Evolutionary conservation across 2,888 invertebrate species (phyloP).

Genomic region (Ochlodes sylvanus): DNA sequence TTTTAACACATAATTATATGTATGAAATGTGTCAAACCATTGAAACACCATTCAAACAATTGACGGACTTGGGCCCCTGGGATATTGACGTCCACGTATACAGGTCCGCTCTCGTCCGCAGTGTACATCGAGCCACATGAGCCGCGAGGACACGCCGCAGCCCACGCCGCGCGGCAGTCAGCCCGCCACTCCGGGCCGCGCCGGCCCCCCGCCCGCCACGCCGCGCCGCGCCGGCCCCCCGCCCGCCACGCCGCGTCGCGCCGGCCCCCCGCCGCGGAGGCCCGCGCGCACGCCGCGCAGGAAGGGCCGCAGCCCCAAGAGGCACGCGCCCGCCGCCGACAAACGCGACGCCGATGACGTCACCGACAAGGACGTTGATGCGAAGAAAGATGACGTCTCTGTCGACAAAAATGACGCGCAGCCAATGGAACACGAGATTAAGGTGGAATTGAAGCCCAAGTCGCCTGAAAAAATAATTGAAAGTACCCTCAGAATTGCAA

Average conservation of each 20-base stretch:
- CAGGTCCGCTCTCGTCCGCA: too few relatives aligned
- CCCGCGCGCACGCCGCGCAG: not conserved
- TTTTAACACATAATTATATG: too few relatives aligned
- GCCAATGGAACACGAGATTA: conserved; percentile 10
- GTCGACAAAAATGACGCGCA: not conserved
- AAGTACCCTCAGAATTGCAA: not conserved
- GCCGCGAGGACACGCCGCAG: conserved; percentile 50
- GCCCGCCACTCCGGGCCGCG: too few relatives aligned
- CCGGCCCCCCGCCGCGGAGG: not conserved
- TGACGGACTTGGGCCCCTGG: too few relatives aligned
- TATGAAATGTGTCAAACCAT: too few relatives aligned
- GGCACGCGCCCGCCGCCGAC: not conserved
- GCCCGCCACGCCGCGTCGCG: conserved; percentile 11
- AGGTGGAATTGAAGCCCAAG: conserved; percentile 20
- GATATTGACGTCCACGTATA: too few relatives aligned
- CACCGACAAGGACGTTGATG: not conserved
- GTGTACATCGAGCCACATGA: conserved; percentile 57
- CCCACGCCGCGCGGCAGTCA: conserved; percentile 20
- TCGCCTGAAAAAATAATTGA: conserved; percentile 18
- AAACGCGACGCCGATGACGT: conserved; percentile 1
- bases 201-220: not conserved
- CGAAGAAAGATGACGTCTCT: not conserved
- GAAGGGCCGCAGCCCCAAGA: conserved; percentile 2
- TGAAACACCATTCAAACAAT: too few relatives aligned
- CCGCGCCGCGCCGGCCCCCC: too few relatives aligned